Conservation (phyloP, 2,888 invertebrate genomes). For the Lacanobia wlatinum region DNA sequence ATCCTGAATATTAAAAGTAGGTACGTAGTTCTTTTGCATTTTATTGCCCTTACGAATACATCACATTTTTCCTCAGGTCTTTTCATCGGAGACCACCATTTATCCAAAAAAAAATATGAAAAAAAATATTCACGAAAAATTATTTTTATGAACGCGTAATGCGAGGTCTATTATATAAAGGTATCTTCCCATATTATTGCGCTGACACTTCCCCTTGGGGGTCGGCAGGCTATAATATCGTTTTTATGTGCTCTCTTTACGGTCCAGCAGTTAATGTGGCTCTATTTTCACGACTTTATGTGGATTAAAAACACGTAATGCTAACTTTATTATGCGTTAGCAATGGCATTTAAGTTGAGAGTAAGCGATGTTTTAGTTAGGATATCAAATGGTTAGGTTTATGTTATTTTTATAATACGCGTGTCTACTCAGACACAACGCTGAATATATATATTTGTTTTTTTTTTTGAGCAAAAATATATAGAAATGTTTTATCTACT, state of each 20-base stretch:
- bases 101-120: slow-evolving; percentile 38
- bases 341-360: slow-evolving; percentile 7
- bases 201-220: slow-evolving; percentile 57
- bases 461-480: too few relatives aligned
- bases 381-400: slow-evolving; percentile 12
- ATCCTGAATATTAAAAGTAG: not conserved
- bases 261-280: slow-evolving; percentile 58
- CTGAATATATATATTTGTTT: not conserved
- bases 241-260: slow-evolving; percentile 60
- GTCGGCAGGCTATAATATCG: slow-evolving; percentile 53
- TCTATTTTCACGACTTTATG: slow-evolving; percentile 57
- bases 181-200: slow-evolving; percentile 60
- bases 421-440: too few relatives aligned
- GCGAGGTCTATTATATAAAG: slow-evolving; percentile 52
- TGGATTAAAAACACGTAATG: slow-evolving; percentile 52
- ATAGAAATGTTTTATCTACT: too few relatives aligned
- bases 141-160: slow-evolving; percentile 57
- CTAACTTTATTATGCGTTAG: slow-evolving; percentile 44
- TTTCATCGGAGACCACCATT: slow-evolving; percentile 24
- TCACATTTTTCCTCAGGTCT: not conserved
- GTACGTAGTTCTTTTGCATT: not conserved
- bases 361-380: slow-evolving; percentile 2
- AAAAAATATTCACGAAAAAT: slow-evolving; percentile 57
- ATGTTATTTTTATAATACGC: not conserved
- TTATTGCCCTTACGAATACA: slow-evolving; percentile 5